Percentiles rank a stretch among this genome's conserved stretches.
These are phyloP conservation scores for Tragelaphus strepsiceros DNA, from an alignment of 2,113 vertebrate genomes.

Conservation along the genomic window DNA sequence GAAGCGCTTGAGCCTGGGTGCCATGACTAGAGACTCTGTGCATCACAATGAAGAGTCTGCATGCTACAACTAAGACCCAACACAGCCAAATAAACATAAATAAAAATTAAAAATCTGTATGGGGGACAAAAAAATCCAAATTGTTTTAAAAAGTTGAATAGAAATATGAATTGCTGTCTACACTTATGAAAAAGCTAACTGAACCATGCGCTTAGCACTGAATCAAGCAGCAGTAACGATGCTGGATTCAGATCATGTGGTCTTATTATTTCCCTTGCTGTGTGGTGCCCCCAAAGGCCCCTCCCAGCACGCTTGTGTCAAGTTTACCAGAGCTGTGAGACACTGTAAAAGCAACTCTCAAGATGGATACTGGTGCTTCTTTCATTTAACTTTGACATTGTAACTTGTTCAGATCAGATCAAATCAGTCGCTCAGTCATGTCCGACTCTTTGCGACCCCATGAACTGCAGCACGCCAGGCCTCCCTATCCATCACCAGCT, in stretches of 20 bases:
- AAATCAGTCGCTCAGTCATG: too few relatives aligned
- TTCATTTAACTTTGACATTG: not conserved
- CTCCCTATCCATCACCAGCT: too few relatives aligned
- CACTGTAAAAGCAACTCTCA: not conserved
- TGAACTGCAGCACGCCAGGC: too few relatives aligned
- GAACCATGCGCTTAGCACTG: not conserved
- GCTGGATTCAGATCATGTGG: not conserved
- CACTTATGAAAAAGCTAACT: not conserved
- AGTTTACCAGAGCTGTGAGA: not conserved
- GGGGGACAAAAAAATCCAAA: not conserved
- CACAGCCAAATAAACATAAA: not conserved
- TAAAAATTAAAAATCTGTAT: not conserved
- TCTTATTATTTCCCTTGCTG: not conserved
- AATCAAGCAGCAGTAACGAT: not conserved
- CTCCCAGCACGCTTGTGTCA: accelerated
- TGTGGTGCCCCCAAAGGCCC: accelerated
- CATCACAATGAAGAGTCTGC: not conserved
- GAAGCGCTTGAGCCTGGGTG: not conserved
- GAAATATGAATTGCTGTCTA: not conserved
- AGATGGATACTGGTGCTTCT: not conserved
- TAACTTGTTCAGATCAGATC: not conserved
- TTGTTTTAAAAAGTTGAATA: not conserved
- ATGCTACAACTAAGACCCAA: not conserved
- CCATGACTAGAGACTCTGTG: not conserved
- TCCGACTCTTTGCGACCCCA: too few relatives aligned